These are phyloP conservation scores for Tyrophagus putrescentiae DNA, from an alignment of 1,140 invertebrate species.

Conservation along the genomic window DNA sequence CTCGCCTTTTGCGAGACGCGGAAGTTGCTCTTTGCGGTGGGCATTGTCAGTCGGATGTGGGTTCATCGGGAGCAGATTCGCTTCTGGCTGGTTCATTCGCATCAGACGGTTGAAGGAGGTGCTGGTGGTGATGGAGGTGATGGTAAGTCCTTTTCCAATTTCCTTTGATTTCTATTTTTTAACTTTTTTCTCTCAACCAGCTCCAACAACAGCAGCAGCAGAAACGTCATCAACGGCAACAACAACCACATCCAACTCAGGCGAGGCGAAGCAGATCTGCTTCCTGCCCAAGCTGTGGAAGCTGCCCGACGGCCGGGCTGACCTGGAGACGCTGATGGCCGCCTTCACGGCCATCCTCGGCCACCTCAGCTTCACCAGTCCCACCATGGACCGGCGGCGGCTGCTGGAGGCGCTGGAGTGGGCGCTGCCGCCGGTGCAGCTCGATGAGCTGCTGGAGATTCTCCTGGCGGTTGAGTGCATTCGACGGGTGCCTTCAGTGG, in stretches of 20 bases:
- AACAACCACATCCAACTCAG: neutral
- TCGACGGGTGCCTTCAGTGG: too few relatives aligned
- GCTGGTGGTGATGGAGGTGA: too few relatives aligned
- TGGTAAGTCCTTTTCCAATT: too few relatives aligned
- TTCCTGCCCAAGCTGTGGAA: slow-evolving; percentile 9
- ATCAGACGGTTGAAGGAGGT: neutral
- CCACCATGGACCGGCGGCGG: neutral
- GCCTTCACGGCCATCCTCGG: neutral
- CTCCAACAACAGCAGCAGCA: too few relatives aligned
- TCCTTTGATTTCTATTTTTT: too few relatives aligned
- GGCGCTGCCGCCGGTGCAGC: neutral
- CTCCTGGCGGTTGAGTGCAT: neutral
- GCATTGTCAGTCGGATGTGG: neutral
- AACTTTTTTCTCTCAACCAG: too few relatives aligned
- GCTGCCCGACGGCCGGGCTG: neutral
- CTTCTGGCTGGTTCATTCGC: slow-evolving; percentile 6
- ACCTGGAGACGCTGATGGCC: neutral
- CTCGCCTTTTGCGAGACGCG: neutral
- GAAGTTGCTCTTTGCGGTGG: neutral
- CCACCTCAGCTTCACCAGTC: neutral
- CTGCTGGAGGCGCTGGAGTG: neutral
- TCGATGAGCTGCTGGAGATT: neutral
- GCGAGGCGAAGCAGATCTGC: neutral
- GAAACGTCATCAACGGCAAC: neutral
- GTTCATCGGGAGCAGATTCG: slow-evolving; percentile 3